Conservation (phyloP, 2,113 vertebrate species). For the Strix aluco region DNA sequence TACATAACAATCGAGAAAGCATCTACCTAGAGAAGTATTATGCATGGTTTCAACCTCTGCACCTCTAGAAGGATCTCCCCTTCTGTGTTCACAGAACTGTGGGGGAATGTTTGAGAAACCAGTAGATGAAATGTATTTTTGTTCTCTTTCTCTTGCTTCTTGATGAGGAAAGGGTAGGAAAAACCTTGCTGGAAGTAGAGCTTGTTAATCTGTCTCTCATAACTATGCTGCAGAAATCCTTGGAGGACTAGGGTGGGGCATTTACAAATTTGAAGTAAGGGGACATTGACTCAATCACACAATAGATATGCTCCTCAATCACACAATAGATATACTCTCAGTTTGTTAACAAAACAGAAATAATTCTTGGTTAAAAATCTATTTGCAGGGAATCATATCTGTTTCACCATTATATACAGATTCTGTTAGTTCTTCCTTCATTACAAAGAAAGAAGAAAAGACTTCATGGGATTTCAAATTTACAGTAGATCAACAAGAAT, state of each 20-base stretch:
- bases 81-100: background rate
- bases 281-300: background rate
- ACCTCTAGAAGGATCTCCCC: background rate
- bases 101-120: background rate
- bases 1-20: background rate
- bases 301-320: background rate
- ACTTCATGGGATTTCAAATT: background rate
- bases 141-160: background rate
- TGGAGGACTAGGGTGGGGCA: background rate
- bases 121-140: background rate
- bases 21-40: background rate
- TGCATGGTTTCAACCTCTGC: background rate
- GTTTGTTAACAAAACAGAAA: background rate
- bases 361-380: background rate
- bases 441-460: background rate
- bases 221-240: background rate
- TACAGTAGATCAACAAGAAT: background rate
- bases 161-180: background rate
- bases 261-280: background rate
- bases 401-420: background rate
- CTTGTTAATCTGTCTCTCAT: background rate
- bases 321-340: background rate
- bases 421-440: background rate
- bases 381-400: background rate
- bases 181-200: background rate